Conservation (phyloP, 2,797 vertebrate genomes). For the Acrocephalus scirpaceus region DNA sequence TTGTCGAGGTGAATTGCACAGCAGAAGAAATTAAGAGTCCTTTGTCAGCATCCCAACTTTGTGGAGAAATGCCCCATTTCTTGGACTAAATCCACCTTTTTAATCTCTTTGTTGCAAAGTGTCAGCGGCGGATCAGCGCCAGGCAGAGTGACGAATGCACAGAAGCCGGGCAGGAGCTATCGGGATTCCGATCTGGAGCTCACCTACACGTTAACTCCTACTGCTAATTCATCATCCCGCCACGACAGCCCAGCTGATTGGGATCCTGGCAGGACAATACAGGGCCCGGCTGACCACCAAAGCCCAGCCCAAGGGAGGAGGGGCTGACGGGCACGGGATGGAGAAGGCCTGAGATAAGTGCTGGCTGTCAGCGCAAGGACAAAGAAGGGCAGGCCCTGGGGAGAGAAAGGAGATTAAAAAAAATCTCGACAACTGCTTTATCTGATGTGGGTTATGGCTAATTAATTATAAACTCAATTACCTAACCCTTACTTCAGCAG, state of each 20-base stretch:
- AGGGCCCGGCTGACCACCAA: slow-evolving; percentile 70
- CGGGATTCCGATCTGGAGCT: slow-evolving; percentile 80
- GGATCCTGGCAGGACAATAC: slow-evolving; percentile 70
- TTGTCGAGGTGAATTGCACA: slow-evolving; percentile 55
- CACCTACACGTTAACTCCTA: slow-evolving; percentile 75
- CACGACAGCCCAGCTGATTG: slow-evolving; percentile 76
- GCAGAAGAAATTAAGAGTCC: slow-evolving; percentile 70
- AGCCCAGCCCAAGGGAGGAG: slow-evolving; percentile 64
- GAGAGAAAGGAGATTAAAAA: slow-evolving; percentile 80
- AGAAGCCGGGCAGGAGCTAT: slow-evolving; percentile 73
- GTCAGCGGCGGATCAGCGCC: slow-evolving; percentile 65
- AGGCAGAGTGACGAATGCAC: slow-evolving; percentile 54
- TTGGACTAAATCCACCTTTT: slow-evolving; percentile 67
- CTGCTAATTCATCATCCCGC: slow-evolving; percentile 90
- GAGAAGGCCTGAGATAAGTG: slow-evolving; percentile 80
- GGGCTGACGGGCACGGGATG: slow-evolving; percentile 57
- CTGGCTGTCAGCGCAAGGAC: slow-evolving; percentile 87
- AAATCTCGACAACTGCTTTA: slow-evolving; percentile 85
- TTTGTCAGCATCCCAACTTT: slow-evolving; percentile 72
- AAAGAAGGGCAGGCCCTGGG: slow-evolving; percentile 88
- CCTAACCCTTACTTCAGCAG: slow-evolving; percentile 94
- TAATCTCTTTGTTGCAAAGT: slow-evolving; percentile 78
- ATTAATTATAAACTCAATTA: slow-evolving; percentile 99
- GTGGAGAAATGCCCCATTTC: background rate
- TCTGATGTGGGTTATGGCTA: slow-evolving; percentile 94